Conservation (phyloP, 2,797 vertebrate species). For the Oryzias dopingdopingensis region DNA sequence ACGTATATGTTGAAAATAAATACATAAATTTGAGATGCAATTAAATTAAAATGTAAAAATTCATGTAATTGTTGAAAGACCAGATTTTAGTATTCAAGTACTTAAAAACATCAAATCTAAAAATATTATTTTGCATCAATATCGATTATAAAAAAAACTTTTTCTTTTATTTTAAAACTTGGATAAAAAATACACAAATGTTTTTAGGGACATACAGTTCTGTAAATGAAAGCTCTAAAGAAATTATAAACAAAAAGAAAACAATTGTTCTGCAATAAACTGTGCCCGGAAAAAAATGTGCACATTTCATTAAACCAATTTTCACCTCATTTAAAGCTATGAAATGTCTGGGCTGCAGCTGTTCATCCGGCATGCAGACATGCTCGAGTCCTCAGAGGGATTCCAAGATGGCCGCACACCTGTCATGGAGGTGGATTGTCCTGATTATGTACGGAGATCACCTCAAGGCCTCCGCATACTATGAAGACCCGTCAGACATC, state of each 20-base stretch:
- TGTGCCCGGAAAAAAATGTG: neutral
- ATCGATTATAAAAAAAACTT: too few species aligned
- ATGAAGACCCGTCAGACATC: constrained; percentile 35
- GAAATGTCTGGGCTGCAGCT: constrained; percentile 7
- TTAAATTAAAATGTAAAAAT: too few species aligned
- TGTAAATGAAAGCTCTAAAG: neutral
- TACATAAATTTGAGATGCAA: too few species aligned
- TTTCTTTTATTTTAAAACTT: too few species aligned
- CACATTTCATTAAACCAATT: neutral
- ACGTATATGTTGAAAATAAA: too few species aligned
- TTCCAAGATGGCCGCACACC: constrained; percentile 72
- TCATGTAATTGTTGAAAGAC: too few species aligned
- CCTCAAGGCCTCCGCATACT: constrained; percentile 58
- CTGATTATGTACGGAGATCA: constrained; percentile 68
- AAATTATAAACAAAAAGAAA: neutral
- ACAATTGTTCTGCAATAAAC: neutral
- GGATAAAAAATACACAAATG: neutral
- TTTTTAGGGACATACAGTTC: neutral
- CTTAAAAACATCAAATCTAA: too few species aligned
- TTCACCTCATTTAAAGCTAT: constrained; percentile 21
- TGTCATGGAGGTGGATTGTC: constrained; percentile 68
- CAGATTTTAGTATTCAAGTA: too few species aligned
- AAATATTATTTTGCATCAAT: too few species aligned
- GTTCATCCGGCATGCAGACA: constrained; percentile 25
- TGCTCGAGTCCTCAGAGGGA: constrained; percentile 48